Base-by-base conservation (phyloP, 2,113 vertebrate genomes). In the Stegastes partitus region DNA sequence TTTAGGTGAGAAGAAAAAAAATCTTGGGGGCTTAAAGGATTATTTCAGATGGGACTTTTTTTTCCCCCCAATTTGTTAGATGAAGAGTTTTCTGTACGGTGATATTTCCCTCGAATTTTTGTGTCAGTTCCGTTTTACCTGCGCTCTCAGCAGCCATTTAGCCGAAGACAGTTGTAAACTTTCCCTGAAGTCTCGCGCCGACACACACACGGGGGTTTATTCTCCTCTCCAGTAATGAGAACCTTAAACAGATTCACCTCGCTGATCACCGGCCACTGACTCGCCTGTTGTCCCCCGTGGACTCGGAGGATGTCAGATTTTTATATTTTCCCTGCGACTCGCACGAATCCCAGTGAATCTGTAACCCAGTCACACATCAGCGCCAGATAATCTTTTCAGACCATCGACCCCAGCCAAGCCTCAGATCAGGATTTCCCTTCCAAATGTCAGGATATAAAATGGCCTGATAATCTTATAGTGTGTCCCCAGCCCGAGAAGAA, bases 351-450 rank as follows among this genome's bases (percentile, higher is more conserved):
- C 19, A 1, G 31, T 34, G 31, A 68, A 67, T 88, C 50, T 70
- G 73, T 50, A 81, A 68, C 55, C 61, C 39, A 2, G 5, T 57
- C 50, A 75, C 69, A 79, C 73, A 23, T 37, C 11, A 11, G 25
- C 21, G 68, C 18, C 58, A 59, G 50, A 81, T 90, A 78, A 85
- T 79, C 82, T 82, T 81, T 73, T 79, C 70, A 81, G 68, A 55
- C 55, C 50, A 75, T 83, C 37, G n/a, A 77, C 39, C 53, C 39
- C 66, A 23, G 65, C 54, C 42, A 37, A 72, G 47, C 37, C 57
- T 82, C 76, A 70, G 75, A 72, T 86, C 74, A 65, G 56, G 57
- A 62, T 83, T 74, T 77, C 63, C 53, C 76, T 55, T 83, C 45
- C 66, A 76, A 83, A 85, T 76, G 66, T 81, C 70, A 76, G 53